A percentile compares a stretch with the other conserved stretches of the same genome.
Evolutionary conservation across 2,113 vertebrate species (phyloP).

Genomic region (Numenius arquata): DNA sequence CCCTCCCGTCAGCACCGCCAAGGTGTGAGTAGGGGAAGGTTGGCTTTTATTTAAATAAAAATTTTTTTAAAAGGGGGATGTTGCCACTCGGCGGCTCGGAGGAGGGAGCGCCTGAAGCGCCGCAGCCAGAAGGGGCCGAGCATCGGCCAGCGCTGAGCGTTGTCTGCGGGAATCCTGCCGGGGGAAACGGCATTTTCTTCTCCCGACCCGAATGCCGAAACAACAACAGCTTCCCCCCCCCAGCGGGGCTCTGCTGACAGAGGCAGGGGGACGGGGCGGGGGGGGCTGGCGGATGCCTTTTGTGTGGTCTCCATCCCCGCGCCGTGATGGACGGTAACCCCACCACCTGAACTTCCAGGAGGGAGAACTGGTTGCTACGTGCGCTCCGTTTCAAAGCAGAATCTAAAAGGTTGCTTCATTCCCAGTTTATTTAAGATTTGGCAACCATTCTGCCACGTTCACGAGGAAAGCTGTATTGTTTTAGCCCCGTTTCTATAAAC

Average conservation of each 20-base stretch:
- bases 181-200: neutral
- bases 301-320: neutral
- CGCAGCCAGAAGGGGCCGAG: neutral
- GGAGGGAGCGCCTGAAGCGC: neutral
- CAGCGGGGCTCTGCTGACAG: fast-evolving
- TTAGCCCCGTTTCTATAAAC: neutral
- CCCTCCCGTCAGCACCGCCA: too few relatives aligned
- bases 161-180: neutral
- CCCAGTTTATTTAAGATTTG: neutral
- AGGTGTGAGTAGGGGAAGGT: fast-evolving
- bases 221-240: fast-evolving
- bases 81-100: neutral
- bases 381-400: neutral
- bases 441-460: fast-evolving
- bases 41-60: neutral
- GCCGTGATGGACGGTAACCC: fast-evolving
- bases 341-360: fast-evolving
- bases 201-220: neutral
- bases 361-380: fast-evolving
- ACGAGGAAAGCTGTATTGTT: neutral
- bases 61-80: neutral
- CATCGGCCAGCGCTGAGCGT: neutral
- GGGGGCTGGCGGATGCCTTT: neutral
- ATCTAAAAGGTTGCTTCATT: neutral
- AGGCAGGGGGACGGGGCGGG: too few relatives aligned